Base-by-base conservation (phyloP, 2,113 vertebrate genomes). In the Danionella cerebrum region DNA sequence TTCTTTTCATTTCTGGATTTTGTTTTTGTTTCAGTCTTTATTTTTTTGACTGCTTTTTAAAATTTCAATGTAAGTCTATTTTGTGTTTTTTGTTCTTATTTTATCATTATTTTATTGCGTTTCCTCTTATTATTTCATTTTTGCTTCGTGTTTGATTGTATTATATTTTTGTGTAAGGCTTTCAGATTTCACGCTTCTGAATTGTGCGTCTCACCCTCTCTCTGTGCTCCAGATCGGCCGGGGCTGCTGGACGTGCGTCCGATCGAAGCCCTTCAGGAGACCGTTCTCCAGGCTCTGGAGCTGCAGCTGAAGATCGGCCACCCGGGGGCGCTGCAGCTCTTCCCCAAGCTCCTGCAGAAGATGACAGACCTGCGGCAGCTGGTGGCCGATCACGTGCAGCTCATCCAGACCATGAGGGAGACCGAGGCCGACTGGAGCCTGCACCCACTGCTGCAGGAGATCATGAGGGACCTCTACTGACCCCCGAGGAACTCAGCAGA, bases 301-400 rank as follows among this genome's bases (percentile, higher is more conserved):
- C 90, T 98, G 54, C 96, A 98, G 84, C 91, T 99, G 16, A 98
- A 97, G 84, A 79, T 92, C 41, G 97, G 91, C 84, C 96, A 99
- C 72, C 96, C 96, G 0, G 95, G 97, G 77, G 92, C 93, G 1
- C 89, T 93, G 1, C 96, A 98, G 76, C 92, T 99, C 24, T 98
- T 99, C 41, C 96, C 96, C 81, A 98, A 96, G 81, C 79, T 98
- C 80, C 92, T 99, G 21, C 96, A 99, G 89, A 99, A 98, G 87
- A 99, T 99, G 96, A 98, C 96, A 4, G 96, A 99, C 89, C 91
- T 99, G 80, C 89, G 96, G 75, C 96, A 98, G 85, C 92, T 98
- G 22, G 96, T 99, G 60, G 93, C 95, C 0, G 90, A 98, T 70
- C 96, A 99, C 0, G 96, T 98, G 67, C 95, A 94, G 84, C 84